These are phyloP conservation scores for Echinops telfairi DNA, from an alignment of 2,113 vertebrate genomes.

Conservation along the genomic window DNA sequence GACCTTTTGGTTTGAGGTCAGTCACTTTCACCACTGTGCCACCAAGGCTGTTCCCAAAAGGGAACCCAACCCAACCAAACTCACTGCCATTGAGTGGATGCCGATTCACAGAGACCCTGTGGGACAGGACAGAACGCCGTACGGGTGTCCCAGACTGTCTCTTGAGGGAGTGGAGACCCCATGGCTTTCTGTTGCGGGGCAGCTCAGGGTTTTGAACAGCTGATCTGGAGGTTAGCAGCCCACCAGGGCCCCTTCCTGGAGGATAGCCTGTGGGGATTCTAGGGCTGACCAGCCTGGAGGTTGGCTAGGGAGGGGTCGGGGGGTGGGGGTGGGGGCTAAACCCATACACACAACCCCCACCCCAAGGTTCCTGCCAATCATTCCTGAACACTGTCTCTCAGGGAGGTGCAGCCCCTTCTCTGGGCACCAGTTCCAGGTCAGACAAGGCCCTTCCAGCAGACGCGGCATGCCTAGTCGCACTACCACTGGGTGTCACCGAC, in stretches of 20 bases:
- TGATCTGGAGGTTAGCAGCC: no score
- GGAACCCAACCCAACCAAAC: no score
- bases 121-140: no score
- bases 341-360: neutral
- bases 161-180: no score
- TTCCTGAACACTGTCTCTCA: neutral
- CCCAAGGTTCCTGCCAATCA: neutral
- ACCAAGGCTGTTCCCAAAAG: neutral
- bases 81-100: no score
- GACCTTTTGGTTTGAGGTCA: neutral
- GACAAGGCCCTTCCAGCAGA: neutral
- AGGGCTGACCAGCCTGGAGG: neutral
- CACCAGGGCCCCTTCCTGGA: neutral
- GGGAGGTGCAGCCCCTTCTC: neutral
- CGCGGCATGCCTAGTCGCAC: neutral
- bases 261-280: neutral
- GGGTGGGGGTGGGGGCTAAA: neutral
- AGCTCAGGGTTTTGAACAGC: no score
- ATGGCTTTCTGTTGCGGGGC: no score
- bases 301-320: neutral
- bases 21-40: neutral
- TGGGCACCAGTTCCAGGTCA: neutral
- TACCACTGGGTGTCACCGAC: neutral
- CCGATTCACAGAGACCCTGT: no score
- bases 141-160: no score